These are phyloP conservation scores for Lutraria lutraria DNA, from an alignment of 2,888 invertebrate species.

Conservation along the genomic window DNA sequence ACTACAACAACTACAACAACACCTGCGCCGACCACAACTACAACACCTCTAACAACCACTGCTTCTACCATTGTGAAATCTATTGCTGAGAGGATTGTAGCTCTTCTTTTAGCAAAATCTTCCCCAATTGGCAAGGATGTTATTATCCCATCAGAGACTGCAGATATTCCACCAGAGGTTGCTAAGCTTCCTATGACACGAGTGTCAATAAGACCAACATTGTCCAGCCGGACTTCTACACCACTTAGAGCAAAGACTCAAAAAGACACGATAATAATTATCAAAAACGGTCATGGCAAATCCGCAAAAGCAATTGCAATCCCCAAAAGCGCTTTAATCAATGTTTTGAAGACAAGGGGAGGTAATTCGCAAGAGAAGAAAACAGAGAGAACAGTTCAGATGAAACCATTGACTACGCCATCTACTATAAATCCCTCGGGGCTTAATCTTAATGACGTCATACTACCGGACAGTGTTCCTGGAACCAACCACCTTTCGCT, in stretches of 20 bases:
- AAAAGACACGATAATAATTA: neutral
- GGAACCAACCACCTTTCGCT: neutral
- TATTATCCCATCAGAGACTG: neutral
- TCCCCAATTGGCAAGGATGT: neutral
- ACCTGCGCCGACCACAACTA: neutral
- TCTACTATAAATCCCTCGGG: neutral
- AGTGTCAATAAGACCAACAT: neutral
- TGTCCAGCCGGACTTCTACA: neutral
- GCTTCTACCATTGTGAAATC: slow-evolving; percentile 21
- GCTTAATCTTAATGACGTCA: slow-evolving; percentile 27
- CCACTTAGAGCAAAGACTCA: neutral
- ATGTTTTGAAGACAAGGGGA: neutral
- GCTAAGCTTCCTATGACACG: neutral
- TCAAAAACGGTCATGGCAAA: neutral
- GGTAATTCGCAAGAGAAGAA: neutral
- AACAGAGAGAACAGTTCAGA: neutral
- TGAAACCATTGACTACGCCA: neutral
- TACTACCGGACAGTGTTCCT: neutral
- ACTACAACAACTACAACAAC: slow-evolving; percentile 11
- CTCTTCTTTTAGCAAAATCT: neutral
- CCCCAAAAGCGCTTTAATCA: neutral
- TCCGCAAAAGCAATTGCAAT: neutral
- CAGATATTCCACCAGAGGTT: neutral
- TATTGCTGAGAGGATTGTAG: slow-evolving; percentile 30
- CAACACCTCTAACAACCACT: neutral